Base-by-base conservation (phyloP, 2,113 vertebrate species). In the Butastur rufipennis region DNA sequence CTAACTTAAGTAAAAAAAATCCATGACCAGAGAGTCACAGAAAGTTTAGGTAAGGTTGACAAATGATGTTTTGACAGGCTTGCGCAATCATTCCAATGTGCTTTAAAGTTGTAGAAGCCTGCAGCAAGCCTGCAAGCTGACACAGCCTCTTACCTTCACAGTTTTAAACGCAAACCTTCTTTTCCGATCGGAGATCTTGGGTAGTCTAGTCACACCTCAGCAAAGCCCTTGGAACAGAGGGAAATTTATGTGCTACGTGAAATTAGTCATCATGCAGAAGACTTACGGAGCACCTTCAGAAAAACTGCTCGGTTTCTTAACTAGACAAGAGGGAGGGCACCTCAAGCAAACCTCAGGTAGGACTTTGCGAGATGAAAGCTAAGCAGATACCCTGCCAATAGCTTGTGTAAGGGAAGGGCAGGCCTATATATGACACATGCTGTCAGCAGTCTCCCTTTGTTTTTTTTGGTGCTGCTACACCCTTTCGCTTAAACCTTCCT, bases 391-490 rank as follows among this genome's bases (percentile, higher is more conserved):
- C 65, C 38, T 94, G 79, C 62, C 62, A 59, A 18, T 8, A 18
- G 25, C 47, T 75, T 40, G 50, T 74, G 81, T 82, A 53, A 50
- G 74, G 67, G 18, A 72, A n/a, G 70, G 38, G 26, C 62, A 68
- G 65, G 45, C 25, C 50, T 82, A 2, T 3, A 6, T 22, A 25
- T 0, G 1, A 40, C 34, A 42, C 15, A 2, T 2, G 1, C 31
- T 87, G 66, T 52, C 63, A 59, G 73, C 56, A 77, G 67, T 50
- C n/a, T 75, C 83, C 74, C 72, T 80, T 75, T 16, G 3, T 50
- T 18, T 40, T 78, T 78, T 45, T 58, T 32, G 36, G 56, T 34
- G 48, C 85, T 84, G 48, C 79, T 88, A 29, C 22, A 34, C 29
- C 23, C 78, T 65, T 95, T 70, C 75, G 55, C 45, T 88, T 50